These are phyloP conservation scores for Coryphaenoides rupestris DNA, from an alignment of 2,113 vertebrate species.

Conservation along the genomic window DNA sequence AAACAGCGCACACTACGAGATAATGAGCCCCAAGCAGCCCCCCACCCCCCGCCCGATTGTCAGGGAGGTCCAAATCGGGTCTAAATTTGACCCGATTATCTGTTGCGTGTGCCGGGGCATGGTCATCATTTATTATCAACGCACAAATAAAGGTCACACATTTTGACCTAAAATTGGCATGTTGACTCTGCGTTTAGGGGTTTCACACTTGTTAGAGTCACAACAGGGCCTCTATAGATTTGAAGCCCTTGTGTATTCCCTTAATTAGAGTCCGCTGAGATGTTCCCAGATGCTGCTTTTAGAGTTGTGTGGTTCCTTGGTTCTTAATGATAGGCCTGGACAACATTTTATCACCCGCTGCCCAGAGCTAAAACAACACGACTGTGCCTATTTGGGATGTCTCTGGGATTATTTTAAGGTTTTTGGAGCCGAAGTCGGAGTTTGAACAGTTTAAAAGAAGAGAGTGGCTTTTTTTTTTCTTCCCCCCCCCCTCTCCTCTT, in stretches of 20 bases:
- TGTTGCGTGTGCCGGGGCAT: too few species aligned
- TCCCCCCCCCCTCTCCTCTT: too few species aligned
- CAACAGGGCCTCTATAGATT: constrained; percentile 32
- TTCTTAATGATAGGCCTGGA: constrained; percentile 36
- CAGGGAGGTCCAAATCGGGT: too few species aligned
- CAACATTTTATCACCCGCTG: constrained; percentile 48
- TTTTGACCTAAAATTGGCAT: too few species aligned
- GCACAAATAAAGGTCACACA: too few species aligned
- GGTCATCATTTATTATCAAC: too few species aligned
- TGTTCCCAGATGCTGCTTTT: constrained; percentile 19
- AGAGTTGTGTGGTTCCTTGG: constrained; percentile 35
- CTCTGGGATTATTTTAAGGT: constrained; percentile 51
- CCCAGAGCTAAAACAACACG: constrained; percentile 49
- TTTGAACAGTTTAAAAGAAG: constrained; percentile 49
- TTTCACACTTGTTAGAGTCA: constrained; percentile 15
- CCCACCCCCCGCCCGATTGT: too few species aligned
- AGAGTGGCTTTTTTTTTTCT: constrained; percentile 52
- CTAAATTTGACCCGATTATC: too few species aligned
- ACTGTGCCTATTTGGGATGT: constrained; percentile 49
- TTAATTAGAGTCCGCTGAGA: constrained; percentile 25
- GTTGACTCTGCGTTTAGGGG: too few species aligned
- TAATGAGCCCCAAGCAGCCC: too few species aligned
- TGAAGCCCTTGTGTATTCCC: constrained; percentile 4
- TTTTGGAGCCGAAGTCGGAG: constrained; percentile 37
- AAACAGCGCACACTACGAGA: too few species aligned